Percentiles rank a stretch among this genome's conserved stretches.
These are phyloP conservation scores for Ennomos quercinarius DNA, from an alignment of 2,888 invertebrate genomes.

Conservation along the genomic window DNA sequence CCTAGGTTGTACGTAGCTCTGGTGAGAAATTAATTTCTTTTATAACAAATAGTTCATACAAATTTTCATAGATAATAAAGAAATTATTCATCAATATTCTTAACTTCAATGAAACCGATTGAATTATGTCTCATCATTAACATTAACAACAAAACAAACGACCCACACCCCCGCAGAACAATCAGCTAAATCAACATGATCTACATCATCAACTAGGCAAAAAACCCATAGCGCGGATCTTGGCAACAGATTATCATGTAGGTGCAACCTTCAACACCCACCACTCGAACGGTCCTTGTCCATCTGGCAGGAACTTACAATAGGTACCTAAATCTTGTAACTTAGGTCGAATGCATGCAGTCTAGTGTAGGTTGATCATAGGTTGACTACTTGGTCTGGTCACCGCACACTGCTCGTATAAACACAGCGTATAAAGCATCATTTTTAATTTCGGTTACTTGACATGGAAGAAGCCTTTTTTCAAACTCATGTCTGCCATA, in stretches of 20 bases:
- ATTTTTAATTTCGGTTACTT: not conserved
- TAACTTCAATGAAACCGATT: slow-evolving; percentile 19
- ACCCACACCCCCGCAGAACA: slow-evolving; percentile 42
- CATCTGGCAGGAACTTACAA: slow-evolving; percentile 30
- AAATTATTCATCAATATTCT: slow-evolving; percentile 25
- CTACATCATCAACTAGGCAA: slow-evolving; percentile 46
- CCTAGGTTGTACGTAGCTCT: no score
- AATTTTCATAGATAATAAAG: slow-evolving; percentile 15
- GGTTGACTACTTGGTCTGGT: slow-evolving; percentile 18
- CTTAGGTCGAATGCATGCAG: slow-evolving; percentile 20
- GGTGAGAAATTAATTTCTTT: not conserved
- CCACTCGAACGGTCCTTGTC: slow-evolving; percentile 53
- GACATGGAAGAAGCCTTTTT: not conserved
- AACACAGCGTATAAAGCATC: no score
- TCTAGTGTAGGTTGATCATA: slow-evolving; percentile 18
- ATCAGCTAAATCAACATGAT: slow-evolving; percentile 50
- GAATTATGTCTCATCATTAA: slow-evolving; percentile 28
- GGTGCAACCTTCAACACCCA: slow-evolving; percentile 54
- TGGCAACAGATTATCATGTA: slow-evolving; percentile 58
- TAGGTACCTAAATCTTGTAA: not conserved
- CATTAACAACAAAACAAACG: slow-evolving; percentile 37
- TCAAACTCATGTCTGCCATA: not conserved
- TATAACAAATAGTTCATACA: slow-evolving; percentile 11
- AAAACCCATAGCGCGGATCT: slow-evolving; percentile 54
- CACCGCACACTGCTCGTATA: not conserved